These are phyloP conservation scores for Chrysoperla carnea DNA, from an alignment of 1,140 invertebrate species.

Conservation along the genomic window DNA sequence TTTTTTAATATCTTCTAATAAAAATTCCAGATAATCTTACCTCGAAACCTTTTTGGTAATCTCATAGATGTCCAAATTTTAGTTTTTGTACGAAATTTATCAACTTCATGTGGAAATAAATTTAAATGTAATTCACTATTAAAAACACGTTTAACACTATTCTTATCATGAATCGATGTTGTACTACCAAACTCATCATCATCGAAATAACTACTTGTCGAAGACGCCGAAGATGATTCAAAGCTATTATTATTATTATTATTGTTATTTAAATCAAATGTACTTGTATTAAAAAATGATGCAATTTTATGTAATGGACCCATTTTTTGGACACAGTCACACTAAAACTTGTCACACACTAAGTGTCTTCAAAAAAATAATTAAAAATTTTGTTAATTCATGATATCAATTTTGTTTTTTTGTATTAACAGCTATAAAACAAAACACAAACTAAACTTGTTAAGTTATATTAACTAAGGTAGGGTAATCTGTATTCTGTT, in stretches of 20 bases:
- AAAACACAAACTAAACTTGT: too few species aligned
- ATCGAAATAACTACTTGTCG: constrained; percentile 5
- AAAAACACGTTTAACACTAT: constrained; percentile 11
- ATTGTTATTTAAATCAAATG: constrained; percentile 14
- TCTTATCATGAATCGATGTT: neutral
- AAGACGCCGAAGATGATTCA: constrained; percentile 3
- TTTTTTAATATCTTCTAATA: too few species aligned
- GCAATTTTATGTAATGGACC: constrained; percentile 12
- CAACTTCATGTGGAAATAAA: constrained; percentile 13
- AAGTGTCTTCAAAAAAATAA: too few species aligned
- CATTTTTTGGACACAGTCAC: constrained; percentile 6
- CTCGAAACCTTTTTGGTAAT: constrained; percentile 2
- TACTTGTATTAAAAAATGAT: constrained; percentile 15
- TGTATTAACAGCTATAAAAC: too few species aligned
- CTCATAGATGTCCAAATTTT: constrained; percentile 17
- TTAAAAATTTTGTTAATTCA: too few species aligned
- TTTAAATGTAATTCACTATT: constrained; percentile 14
- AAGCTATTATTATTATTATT: constrained; percentile 6
- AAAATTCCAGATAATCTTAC: too few species aligned
- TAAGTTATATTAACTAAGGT: too few species aligned
- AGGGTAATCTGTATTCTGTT: too few species aligned
- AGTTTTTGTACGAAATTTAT: constrained; percentile 13
- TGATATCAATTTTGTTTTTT: too few species aligned
- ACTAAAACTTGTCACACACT: too few species aligned
- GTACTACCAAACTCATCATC: neutral